Percentiles rank a stretch among this genome's conserved stretches.
These are phyloP conservation scores for Phenganax stokvisi DNA, from an alignment of 92 coral and sea anemone genomes.

Conservation along the genomic window DNA sequence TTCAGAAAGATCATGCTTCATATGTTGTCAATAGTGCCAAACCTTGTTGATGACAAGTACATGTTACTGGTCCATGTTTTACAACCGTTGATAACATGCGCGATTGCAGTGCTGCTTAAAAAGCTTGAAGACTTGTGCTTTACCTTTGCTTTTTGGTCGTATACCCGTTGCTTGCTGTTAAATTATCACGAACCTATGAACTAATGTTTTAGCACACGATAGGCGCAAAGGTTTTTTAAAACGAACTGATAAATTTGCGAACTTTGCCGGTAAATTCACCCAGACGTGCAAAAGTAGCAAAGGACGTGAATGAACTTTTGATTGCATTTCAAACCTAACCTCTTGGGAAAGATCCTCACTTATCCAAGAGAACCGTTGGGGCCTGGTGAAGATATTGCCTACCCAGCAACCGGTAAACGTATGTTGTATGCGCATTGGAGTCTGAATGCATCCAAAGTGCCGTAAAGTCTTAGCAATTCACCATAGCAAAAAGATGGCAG, in stretches of 20 bases:
- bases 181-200: slow-evolving; percentile 1
- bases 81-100: neutral
- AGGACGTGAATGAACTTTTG: slow-evolving; percentile 7
- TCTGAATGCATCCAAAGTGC: neutral
- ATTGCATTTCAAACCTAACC: slow-evolving; percentile 6
- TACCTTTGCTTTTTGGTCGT: neutral
- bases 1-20: neutral
- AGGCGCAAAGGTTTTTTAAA: neutral
- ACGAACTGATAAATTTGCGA: slow-evolving; percentile 24
- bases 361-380: slow-evolving; percentile 32
- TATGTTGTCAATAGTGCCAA: neutral
- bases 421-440: slow-evolving; percentile 12
- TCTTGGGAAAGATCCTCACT: slow-evolving; percentile 37
- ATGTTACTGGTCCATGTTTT: neutral
- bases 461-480: neutral
- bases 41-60: neutral
- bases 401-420: slow-evolving; percentile 37
- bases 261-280: slow-evolving; percentile 10
- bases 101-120: neutral
- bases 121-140: neutral
- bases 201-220: neutral
- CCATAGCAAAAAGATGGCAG: no score
- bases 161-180: neutral
- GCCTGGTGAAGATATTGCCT: slow-evolving; percentile 37
- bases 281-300: slow-evolving; percentile 23